Evolutionary conservation across 2,888 invertebrate genomes (phyloP).

Genomic region (Ellobium chinense): DNA sequence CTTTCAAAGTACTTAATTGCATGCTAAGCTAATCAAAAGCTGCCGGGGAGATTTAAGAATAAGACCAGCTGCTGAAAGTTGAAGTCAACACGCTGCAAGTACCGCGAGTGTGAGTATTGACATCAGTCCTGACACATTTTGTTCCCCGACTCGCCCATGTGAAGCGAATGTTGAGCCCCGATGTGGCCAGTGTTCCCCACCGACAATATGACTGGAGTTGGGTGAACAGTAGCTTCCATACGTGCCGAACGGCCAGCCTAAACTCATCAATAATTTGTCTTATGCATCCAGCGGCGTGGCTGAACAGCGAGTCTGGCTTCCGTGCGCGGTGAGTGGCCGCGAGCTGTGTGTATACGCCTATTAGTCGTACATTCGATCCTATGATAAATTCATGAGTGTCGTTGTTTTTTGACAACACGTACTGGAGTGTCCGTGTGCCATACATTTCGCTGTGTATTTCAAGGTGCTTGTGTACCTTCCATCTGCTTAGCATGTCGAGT

Average conservation of each 20-base stretch:
- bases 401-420: background rate
- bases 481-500: background rate
- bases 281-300: slow-evolving; percentile 23
- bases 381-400: background rate
- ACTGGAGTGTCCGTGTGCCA: background rate
- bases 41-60: too few species aligned
- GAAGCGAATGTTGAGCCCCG: background rate
- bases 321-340: slow-evolving; percentile 5
- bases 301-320: slow-evolving; percentile 20
- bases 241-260: slow-evolving; percentile 31
- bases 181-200: background rate
- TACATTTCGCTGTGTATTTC: background rate
- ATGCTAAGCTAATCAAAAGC: too few species aligned
- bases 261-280: slow-evolving; percentile 41
- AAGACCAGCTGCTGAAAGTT: too few species aligned
- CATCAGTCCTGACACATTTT: too few species aligned
- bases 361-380: background rate
- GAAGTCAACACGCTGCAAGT: too few species aligned
- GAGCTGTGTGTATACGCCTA: slow-evolving; percentile 25
- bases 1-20: too few species aligned
- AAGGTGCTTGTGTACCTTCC: background rate
- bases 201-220: slow-evolving; percentile 18
- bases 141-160: slow-evolving; percentile 22
- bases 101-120: too few species aligned
- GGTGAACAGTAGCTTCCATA: slow-evolving; percentile 23